Base-by-base conservation (phyloP, 2,888 invertebrate genomes). In the Stenurella melanura region DNA sequence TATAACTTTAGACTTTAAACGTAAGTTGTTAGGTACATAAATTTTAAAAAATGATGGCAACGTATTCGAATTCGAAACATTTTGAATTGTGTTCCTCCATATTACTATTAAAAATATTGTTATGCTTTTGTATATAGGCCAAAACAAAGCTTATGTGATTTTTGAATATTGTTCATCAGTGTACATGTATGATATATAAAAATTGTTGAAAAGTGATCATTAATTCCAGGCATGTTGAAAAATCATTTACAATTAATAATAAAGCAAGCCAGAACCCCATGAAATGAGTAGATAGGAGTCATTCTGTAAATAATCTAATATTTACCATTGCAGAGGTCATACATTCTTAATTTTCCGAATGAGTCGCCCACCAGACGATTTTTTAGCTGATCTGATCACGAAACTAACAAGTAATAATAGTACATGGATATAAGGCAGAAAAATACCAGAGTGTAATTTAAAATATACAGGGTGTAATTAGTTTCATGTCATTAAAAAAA, bases 101-200 rank as follows among this genome's bases (percentile, higher is more conserved):
- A 56, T 73, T 57, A 68, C 75, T 70, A 70, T 60, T 70, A 42
- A 72, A 61, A 67, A 75, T 63, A 72, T 50, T 72, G 72, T 72
- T 72, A 72, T 70, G 72, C 72, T 72, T 72, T 21, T 72, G 72
- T 72, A 72, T 63, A 72, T 57, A 73, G 73, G 64, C 63, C 42
- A 57, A 75, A 61, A 63, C 57, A 63, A 83, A 85, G 85, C 85
- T 85, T 85, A 85, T 83, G 85, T 85, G 85, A 85, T 85, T 85
- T 85, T 80, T 82, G 80, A 81, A 81, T 83, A 83, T 83, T 81
- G 82, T 83, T 85, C 80, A 83, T 81, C 79, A 80, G 80, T 84
- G 83, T 84, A 80, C 72, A 76, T 77, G 74, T 72, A 72, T 50
- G 72, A 79, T 82, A 72, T 73, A 80, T 75, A 80, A 77, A 74